Base-by-base conservation (phyloP, 1,140 invertebrate genomes). In the Vanessa atalanta region DNA sequence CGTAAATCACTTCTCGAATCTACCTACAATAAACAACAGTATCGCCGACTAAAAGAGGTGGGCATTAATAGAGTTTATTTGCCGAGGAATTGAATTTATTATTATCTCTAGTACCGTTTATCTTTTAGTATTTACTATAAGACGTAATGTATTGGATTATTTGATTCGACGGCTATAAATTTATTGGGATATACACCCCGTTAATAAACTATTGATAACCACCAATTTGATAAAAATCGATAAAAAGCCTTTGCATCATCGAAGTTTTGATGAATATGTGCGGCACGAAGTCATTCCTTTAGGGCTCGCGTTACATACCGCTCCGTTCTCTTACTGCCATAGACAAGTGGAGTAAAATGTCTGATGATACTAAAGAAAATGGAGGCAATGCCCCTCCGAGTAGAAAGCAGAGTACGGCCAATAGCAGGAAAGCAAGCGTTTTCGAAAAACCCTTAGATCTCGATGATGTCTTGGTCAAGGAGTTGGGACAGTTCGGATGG, bases 401-500 rank as follows among this genome's bases (percentile, higher is more conserved):
- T 50, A 50, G 48, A 15, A 50, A 50, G 12, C 15, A 13, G 48
- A 50, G 48, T 50, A 50, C 15, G 48, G 48, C 13, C 48, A 50
- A 50, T 15, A 50, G 48, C 48, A 50, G 48, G 48, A 50, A 50
- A 15, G 48, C 15, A 13, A 50, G 48, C 13, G 48, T 50, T 1
- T 50, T 23, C 13, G 73, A 73, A 47, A 79, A 80, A 48, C 73
- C 81, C 0, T 55, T 89, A 2, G 84, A 89, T 48, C 76, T 90
- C 31, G 87, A 90, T 60, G 80, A 88, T 76, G 80, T 89, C 13
- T 65, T 90, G 51, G 79, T 89, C 0, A 87, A 89, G 53, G 88
- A 90, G 63, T 65, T 88, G 47, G 88, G 88, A 0, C 87, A 90
- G 76, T 89, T 89, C 31, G 89, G 89, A 0, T 50, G 77, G 20